Evolutionary conservation across 1,140 invertebrate species (phyloP), one percentile per base, ranked within the genome.

Genomic region (Steinernema khuongi): DNA sequence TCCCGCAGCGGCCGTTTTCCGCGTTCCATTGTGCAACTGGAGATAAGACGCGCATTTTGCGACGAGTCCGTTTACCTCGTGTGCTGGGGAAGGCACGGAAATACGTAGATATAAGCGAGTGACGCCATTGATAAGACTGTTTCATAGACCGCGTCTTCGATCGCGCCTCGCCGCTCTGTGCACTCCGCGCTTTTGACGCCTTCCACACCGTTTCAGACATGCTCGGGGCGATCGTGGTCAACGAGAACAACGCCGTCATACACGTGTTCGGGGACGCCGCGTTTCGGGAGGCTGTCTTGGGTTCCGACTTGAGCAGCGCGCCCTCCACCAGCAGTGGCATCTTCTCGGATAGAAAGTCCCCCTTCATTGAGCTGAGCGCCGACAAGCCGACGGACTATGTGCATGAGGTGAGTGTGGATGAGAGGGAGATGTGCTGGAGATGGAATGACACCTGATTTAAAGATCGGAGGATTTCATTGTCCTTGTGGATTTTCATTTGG

Each of bases 81-180:
- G 11, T 17, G 7, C 14, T 22, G 2, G 4, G 19, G 50, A 22
- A 60, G 7, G 50, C 22, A 7, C 19, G 19, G 50, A 22, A 60
- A 7, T 22, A 60, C 50, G 22, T 2, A 60, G 14, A 14, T 4
- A 60, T 60, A n/a, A 60, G 22, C 14, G 50, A n/a, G 50, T 60
- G 50, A 60, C 50, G 22, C 4, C 26, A 60, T 60, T 22, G 50
- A 60, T 60, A 60, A 60, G 50, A 60, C 11, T 60, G 50, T 60
- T 60, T 60, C 50, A 60, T 60, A 7, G 36, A n/a, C 36, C 7
- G 36, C 36, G 36, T 41, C 19, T 22, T 2, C 50, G n/a, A 60
- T 60, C 19, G 50, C 22, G 7, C 14, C 26, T 60, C 26, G 50
- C 26, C 26, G 7, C 50, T n/a, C 50, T 22, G 50, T 60, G 50